Conservation (phyloP, 2,113 vertebrate genomes). For the Pollimyrus isidori region DNA sequence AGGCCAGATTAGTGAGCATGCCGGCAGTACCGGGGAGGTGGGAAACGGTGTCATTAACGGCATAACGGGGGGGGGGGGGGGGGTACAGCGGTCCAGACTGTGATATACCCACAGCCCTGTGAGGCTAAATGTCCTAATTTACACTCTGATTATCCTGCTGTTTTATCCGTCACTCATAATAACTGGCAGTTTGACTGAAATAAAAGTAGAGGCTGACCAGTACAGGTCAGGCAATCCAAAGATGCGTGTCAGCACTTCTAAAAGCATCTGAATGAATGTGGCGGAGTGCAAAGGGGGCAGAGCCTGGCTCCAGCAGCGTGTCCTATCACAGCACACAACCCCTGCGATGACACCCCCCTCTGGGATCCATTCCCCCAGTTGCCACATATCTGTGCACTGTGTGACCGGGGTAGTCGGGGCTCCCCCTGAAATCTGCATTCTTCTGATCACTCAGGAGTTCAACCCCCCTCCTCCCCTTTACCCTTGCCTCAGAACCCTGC, state of each 20-base stretch:
- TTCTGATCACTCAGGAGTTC: neutral
- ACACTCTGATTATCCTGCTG: neutral
- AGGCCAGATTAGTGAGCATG: neutral
- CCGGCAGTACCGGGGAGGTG: neutral
- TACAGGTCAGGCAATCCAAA: neutral
- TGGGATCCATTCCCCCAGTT: neutral
- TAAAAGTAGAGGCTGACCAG: neutral
- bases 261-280: neutral
- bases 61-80: neutral
- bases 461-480: too few relatives aligned
- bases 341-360: neutral
- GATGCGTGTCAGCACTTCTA: neutral
- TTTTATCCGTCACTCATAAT: neutral
- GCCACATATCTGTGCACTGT: neutral
- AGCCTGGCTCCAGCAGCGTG: neutral
- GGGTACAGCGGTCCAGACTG: too few relatives aligned
- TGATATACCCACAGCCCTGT: neutral
- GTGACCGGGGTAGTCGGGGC: neutral
- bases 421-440: neutral
- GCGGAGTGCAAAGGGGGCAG: neutral
- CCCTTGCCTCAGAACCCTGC: neutral
- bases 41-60: neutral
- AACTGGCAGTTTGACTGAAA: neutral
- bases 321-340: neutral
- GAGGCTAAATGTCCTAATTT: neutral